Percentiles rank a stretch among this genome's conserved stretches.
These are phyloP conservation scores for Drosophila mayaguana DNA, from an alignment of 2,888 invertebrate species.

Conservation along the genomic window DNA sequence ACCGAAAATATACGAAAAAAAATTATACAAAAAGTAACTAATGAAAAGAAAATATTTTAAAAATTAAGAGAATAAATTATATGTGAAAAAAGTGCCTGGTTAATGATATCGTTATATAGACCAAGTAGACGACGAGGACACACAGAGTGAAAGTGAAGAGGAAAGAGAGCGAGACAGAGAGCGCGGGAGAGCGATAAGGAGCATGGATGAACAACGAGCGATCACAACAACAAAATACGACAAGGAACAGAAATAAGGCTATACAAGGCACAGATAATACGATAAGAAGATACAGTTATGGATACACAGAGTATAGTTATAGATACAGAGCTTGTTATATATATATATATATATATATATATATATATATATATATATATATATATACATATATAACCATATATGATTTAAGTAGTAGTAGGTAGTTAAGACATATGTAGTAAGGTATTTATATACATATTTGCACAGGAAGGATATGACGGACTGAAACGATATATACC, in stretches of 20 bases:
- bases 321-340: slow-evolving; percentile 12
- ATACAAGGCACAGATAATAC: slow-evolving; percentile 22
- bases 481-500: not conserved
- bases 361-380: not conserved
- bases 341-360: not conserved
- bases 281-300: slow-evolving; percentile 27
- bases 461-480: slow-evolving; percentile 3
- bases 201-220: slow-evolving; percentile 16
- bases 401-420: slow-evolving; percentile 33
- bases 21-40: not conserved
- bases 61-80: not conserved
- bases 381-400: not conserved
- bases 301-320: slow-evolving; percentile 33
- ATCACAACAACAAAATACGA: slow-evolving; percentile 30
- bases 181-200: not conserved
- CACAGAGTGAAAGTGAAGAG: slow-evolving; percentile 4
- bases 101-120: slow-evolving; percentile 5
- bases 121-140: slow-evolving; percentile 26
- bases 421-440: slow-evolving; percentile 27
- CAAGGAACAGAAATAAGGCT: slow-evolving; percentile 24
- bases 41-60: not conserved
- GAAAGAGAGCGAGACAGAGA: not conserved
- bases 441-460: slow-evolving; percentile 30
- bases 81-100: slow-evolving; percentile 20
- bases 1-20: not conserved